Evolutionary conservation across 2,113 vertebrate genomes (phyloP).

Genomic region (Pyxicephalus adspersus): DNA sequence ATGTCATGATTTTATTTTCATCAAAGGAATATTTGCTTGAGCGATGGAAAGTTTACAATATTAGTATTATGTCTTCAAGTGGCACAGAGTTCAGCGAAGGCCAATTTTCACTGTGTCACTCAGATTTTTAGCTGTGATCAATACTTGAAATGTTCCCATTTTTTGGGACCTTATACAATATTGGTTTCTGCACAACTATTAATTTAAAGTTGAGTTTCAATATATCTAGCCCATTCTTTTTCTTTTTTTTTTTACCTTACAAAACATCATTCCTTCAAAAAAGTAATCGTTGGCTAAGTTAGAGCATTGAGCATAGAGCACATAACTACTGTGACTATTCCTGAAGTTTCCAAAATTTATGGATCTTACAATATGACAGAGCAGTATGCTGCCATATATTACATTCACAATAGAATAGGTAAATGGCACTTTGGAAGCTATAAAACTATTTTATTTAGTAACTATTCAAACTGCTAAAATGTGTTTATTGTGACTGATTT

Average conservation of each 20-base stretch:
- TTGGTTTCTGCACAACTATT: constrained; percentile 20
- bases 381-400: too few species aligned
- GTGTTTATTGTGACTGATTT: too few species aligned
- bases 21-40: too few species aligned
- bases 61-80: not conserved
- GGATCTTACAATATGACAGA: not conserved
- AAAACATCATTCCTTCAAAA: not conserved
- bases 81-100: not conserved
- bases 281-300: constrained; percentile 8
- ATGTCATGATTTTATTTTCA: too few species aligned
- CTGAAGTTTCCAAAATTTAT: not conserved
- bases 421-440: too few species aligned
- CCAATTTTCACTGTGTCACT: constrained; percentile 25
- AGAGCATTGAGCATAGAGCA: constrained; percentile 3
- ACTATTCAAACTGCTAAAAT: too few species aligned
- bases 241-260: not conserved
- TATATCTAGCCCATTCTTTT: constrained; percentile 18
- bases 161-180: constrained; percentile 21
- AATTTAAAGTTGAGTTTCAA: constrained; percentile 40
- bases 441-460: too few species aligned
- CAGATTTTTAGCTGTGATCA: constrained; percentile 21
- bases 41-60: too few species aligned
- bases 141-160: constrained; percentile 38
- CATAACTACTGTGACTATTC: not conserved
- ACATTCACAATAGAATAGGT: too few species aligned